Base-by-base conservation (phyloP, 2,888 invertebrate genomes). In the Papilio protenor region DNA sequence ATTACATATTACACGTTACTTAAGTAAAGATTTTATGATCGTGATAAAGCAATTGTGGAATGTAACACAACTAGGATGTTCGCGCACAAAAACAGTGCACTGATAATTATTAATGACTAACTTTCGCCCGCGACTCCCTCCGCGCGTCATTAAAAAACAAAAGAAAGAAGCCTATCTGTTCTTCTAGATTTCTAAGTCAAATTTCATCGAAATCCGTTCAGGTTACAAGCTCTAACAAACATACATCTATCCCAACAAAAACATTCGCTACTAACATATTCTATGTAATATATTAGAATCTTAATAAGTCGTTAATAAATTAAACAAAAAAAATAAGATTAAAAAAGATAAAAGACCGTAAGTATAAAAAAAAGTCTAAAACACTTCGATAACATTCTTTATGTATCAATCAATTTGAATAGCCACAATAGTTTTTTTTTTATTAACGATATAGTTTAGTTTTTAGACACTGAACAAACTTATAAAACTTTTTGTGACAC, bases 401-500 rank as follows among this genome's bases (percentile, higher is more conserved):
- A 66, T 66, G 18, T 18, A 40, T 40, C 40, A 40, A 40, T 40
- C 66, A 40, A 40, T 11, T 64, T 33, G 8, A 64, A 33, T 16
- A 33, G 8, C 6, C n/a, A 33, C 18, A 16, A 33, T 64, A 14
- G 59, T 61, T 23, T 61, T 27, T 61, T 27, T 57, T 59, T 14
- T 23, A 27, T 5, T 14, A 12, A 14, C 52, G 59, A 23, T 14
- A 61, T 27, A 23, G 18, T 23, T 59, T 59, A 23, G 57, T 40
- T 61, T 61, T 64, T 40, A 40, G 33, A 33, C 64, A 64, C 66
- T 12, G 18, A 66, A 66, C n/a, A 66, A 40, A 33, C 4, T 45
- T 64, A 40, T 64, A 61, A 61, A 61, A 27, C 61, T 64, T 69
- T 69, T 45, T 45, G 21, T 69, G 14, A n/a, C n/a, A 45, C 45